A percentile compares a stretch with the other conserved stretches of the same genome.
phyloP scores from a whole-genome alignment of 2,113 vertebrate genomes.

The Mola mola region DNA sequence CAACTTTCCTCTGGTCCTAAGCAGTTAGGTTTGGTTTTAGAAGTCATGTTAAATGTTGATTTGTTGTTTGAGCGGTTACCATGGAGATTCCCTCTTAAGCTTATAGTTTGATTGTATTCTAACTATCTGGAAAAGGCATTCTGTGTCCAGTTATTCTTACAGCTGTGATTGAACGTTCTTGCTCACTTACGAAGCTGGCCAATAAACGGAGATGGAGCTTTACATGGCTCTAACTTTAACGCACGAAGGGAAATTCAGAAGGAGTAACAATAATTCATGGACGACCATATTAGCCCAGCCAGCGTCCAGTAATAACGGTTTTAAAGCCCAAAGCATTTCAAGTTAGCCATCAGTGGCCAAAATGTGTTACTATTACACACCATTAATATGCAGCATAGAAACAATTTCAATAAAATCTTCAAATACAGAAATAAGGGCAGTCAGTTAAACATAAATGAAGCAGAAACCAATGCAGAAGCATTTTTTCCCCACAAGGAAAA shows the following conservation, averaged over 20 bases:
- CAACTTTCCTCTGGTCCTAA: conserved; percentile 5
- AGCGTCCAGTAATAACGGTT: conserved; percentile 32
- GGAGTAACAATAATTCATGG: conserved; percentile 26
- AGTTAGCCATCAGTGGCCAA: conserved; percentile 3
- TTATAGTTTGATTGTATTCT: conserved; percentile 2
- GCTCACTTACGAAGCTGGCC: conserved; percentile 16
- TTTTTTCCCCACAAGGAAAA: conserved; percentile 6
- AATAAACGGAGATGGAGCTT: neutral
- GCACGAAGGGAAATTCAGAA: conserved; percentile 34
- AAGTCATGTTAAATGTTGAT: conserved; percentile 7
- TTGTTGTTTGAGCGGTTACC: neutral
- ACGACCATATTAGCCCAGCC: conserved; percentile 28
- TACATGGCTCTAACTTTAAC: conserved; percentile 33
- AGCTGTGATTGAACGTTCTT: conserved; percentile 35
- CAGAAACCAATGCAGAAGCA: neutral
- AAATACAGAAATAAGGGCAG: neutral
- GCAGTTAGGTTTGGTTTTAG: conserved; percentile 9
- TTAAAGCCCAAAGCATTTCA: conserved; percentile 35
- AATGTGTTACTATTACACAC: conserved; percentile 16
- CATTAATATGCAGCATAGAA: conserved; percentile 21
- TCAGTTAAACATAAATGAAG: conserved; percentile 4
- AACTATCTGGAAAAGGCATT: conserved; percentile 21
- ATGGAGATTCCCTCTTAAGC: conserved; percentile 3
- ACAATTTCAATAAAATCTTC: neutral
- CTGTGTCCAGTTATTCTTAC: conserved; percentile 10